Conservation (phyloP, 1,140 invertebrate genomes). For the Drosophila ogumai region DNA sequence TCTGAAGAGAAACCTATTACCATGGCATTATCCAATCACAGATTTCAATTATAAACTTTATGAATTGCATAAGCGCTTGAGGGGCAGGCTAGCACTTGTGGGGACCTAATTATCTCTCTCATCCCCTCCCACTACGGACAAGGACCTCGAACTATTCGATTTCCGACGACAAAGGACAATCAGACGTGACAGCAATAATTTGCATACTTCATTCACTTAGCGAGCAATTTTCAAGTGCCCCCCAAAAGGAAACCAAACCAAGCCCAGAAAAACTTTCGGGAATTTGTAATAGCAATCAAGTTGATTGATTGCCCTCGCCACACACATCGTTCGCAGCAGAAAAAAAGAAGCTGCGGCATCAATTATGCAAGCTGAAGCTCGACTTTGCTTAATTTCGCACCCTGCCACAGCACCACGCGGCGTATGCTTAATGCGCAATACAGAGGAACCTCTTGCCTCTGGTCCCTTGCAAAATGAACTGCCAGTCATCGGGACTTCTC, state of each 20-base stretch:
- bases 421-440: constrained; percentile 49
- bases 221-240: constrained; percentile 37
- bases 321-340: constrained; percentile 15
- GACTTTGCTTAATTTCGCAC: constrained; percentile 45
- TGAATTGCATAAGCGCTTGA: constrained; percentile 8
- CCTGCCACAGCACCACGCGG: constrained; percentile 16
- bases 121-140: background rate
- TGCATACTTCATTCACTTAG: constrained; percentile 32
- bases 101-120: constrained; percentile 12
- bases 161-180: constrained; percentile 20
- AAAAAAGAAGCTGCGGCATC: constrained; percentile 29
- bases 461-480: constrained; percentile 3
- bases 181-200: constrained; percentile 33
- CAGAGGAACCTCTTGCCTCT: background rate
- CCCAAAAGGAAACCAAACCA: background rate
- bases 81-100: background rate
- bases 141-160: constrained; percentile 27
- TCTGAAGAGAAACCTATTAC: background rate
- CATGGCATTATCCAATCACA: background rate
- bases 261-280: background rate
- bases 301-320: constrained; percentile 64
- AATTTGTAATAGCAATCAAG: constrained; percentile 58
- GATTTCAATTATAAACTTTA: constrained; percentile 24
- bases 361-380: constrained; percentile 52
- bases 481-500: constrained; percentile 2